Evolutionary conservation across 1,140 invertebrate genomes (phyloP).

Genomic region (Pseudomyrmex gracilis): DNA sequence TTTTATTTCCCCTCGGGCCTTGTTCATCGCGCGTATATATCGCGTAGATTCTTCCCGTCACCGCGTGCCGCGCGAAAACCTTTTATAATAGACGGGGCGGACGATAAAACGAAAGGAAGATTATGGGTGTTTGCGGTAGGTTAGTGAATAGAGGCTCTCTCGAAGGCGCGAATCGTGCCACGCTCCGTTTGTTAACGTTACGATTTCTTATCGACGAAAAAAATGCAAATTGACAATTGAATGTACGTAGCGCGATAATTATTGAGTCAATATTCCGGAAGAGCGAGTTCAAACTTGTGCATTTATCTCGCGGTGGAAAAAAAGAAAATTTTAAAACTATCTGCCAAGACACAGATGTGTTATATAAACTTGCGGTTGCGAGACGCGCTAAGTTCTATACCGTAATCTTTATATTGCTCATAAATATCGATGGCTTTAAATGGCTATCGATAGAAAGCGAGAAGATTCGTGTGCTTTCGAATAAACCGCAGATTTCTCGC

Average conservation of each 20-base stretch:
- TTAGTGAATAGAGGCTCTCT: background rate
- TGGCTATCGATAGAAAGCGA: background rate
- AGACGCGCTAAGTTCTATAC: background rate
- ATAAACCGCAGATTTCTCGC: conserved; percentile 9
- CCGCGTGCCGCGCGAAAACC: background rate
- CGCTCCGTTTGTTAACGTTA: background rate
- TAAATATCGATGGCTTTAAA: background rate
- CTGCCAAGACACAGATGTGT: background rate
- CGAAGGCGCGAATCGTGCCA: conserved; percentile 1
- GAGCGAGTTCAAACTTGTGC: too few species aligned
- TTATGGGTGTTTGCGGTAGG: background rate
- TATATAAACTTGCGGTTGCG: background rate
- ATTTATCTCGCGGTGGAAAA: too few species aligned
- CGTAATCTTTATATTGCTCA: background rate
- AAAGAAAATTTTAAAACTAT: conserved; percentile 5
- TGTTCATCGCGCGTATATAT: conserved; percentile 28
- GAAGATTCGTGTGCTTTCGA: background rate
- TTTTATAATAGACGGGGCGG: background rate
- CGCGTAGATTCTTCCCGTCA: conserved; percentile 27
- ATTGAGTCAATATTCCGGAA: too few species aligned
- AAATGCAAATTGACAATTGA: too few species aligned
- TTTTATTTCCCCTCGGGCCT: conserved; percentile 12
- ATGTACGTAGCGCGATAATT: too few species aligned
- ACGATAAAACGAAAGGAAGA: background rate
- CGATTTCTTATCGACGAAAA: background rate